Percentiles rank a stretch among this genome's conserved stretches.
Evolutionary conservation across 2,888 invertebrate genomes (phyloP).

Genomic region (Lottia scabra): DNA sequence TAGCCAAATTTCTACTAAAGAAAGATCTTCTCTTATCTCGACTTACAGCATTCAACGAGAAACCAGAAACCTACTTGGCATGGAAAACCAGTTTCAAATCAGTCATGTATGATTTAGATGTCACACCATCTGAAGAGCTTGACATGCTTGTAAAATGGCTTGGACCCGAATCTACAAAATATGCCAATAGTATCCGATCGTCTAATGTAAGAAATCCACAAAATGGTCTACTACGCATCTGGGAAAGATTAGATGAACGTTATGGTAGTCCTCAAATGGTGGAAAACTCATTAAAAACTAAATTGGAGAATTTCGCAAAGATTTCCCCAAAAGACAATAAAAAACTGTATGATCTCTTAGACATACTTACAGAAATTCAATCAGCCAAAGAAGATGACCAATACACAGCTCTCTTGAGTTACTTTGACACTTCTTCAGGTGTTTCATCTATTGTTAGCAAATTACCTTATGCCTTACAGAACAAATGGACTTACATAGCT

Average conservation of each 20-base stretch:
- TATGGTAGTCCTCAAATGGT: slow-evolving; percentile 1
- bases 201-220: neutral
- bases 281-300: neutral
- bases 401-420: neutral
- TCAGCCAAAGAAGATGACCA: neutral
- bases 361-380: neutral
- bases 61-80: too few species aligned
- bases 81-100: too few species aligned
- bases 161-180: neutral
- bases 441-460: neutral
- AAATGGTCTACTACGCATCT: neutral
- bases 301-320: neutral
- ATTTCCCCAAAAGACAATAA: neutral
- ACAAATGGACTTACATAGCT: too few species aligned
- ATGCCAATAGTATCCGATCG: neutral
- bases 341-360: neutral
- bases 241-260: neutral
- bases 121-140: neutral
- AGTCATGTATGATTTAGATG: too few species aligned
- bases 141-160: neutral
- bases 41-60: too few species aligned
- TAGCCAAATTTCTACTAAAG: too few species aligned
- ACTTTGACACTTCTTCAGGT: neutral
- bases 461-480: too few species aligned
- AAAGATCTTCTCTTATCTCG: too few species aligned